phyloP scores from a whole-genome alignment of 2,888 invertebrate species.

The Melieria omissa region DNA sequence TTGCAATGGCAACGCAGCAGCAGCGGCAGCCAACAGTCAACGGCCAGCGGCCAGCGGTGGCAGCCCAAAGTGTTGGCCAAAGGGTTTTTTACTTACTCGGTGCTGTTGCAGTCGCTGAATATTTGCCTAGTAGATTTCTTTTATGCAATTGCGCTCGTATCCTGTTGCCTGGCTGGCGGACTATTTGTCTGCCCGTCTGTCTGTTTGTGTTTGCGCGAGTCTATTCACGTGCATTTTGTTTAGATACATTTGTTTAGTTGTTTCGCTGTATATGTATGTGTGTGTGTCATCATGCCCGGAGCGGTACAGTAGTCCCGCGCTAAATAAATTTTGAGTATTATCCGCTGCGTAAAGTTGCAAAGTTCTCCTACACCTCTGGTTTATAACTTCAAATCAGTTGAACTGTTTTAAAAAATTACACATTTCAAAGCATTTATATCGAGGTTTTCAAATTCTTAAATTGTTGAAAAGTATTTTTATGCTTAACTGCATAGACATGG shows the following conservation, averaged over 20 bases:
- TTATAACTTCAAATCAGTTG: too few species aligned
- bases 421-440: too few species aligned
- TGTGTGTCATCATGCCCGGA: background rate
- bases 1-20: slow-evolving; percentile 6
- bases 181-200: background rate
- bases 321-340: background rate
- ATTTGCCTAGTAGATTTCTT: slow-evolving; percentile 31
- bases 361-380: too few species aligned
- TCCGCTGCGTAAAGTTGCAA: too few species aligned
- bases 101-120: slow-evolving; percentile 20
- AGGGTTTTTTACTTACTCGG: slow-evolving; percentile 28
- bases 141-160: slow-evolving; percentile 32
- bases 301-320: background rate
- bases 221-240: background rate
- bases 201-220: background rate
- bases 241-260: background rate
- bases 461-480: too few species aligned
- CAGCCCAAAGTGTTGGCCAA: slow-evolving; percentile 24
- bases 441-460: too few species aligned
- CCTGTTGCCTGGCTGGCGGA: background rate
- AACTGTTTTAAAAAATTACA: too few species aligned
- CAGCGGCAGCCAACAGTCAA: background rate
- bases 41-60: background rate
- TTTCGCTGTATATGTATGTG: slow-evolving; percentile 11
- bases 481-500: too few species aligned